Evolutionary conservation across 2,888 invertebrate species (phyloP).

Genomic region (Drosophila falleni): DNA sequence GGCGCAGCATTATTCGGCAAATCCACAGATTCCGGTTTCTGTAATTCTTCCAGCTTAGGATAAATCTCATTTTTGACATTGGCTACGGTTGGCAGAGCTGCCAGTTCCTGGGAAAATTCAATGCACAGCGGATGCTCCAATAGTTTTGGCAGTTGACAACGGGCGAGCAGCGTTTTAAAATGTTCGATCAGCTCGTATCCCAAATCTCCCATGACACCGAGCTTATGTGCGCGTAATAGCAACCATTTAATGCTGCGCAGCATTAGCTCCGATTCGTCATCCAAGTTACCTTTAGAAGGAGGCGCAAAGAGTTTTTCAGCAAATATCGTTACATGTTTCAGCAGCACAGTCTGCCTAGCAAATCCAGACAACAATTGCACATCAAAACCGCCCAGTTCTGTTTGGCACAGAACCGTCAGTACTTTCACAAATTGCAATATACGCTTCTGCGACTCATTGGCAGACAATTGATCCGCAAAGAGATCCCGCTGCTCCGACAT

Average conservation of each 20-base stretch:
- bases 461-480: conserved; percentile 61
- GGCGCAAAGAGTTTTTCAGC: conserved; percentile 81
- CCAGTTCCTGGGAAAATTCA: conserved; percentile 41
- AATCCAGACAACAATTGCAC: conserved; percentile 64
- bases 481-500: conserved; percentile 59
- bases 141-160: conserved; percentile 12
- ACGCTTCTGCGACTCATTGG: conserved; percentile 70
- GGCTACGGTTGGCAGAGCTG: neutral
- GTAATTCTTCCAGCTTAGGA: conserved; percentile 86
- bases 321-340: conserved; percentile 63
- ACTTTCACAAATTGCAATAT: conserved; percentile 66
- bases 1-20: conserved; percentile 87
- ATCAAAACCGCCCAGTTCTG: conserved; percentile 79
- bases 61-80: conserved; percentile 84
- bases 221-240: conserved; percentile 60
- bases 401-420: conserved; percentile 63
- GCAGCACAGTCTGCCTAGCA: conserved; percentile 59
- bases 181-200: conserved; percentile 56
- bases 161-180: conserved; percentile 50
- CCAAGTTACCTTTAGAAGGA: conserved; percentile 68
- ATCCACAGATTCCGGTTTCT: conserved; percentile 82
- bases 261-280: conserved; percentile 45
- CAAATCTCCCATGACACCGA: conserved; percentile 32
- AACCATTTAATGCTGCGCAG: conserved; percentile 63
- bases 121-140: conserved; percentile 33